Evolutionary conservation across 35 echinoderm and acorn worm genomes (phyloP).

Genomic region (Hemicentrotus pulcherrimus): DNA sequence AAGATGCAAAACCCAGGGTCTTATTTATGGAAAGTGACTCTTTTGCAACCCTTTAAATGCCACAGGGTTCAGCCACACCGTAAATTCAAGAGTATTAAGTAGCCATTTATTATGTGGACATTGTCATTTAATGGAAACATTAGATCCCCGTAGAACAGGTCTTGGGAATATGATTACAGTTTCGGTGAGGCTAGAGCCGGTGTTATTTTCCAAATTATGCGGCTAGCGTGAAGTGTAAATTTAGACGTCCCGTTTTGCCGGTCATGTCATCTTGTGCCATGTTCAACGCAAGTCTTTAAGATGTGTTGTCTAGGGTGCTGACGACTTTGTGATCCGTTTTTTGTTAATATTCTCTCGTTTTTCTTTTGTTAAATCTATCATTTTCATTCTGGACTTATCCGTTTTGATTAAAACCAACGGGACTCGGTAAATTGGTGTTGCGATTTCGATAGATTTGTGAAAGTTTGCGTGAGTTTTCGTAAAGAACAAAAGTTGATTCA

Average conservation of each 20-base stretch:
- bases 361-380: too few relatives aligned
- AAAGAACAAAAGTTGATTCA: too few relatives aligned
- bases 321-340: too few relatives aligned
- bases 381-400: too few relatives aligned
- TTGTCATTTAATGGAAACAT: background rate
- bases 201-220: slow-evolving; percentile 34
- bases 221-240: background rate
- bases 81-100: slow-evolving; percentile 16
- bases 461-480: too few relatives aligned
- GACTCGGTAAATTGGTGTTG: too few relatives aligned
- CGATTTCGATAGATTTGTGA: too few relatives aligned
- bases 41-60: background rate
- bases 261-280: background rate
- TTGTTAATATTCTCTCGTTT: too few relatives aligned
- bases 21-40: background rate
- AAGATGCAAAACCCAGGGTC: background rate
- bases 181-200: background rate
- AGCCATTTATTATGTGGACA: slow-evolving; percentile 24
- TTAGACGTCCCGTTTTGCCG: background rate
- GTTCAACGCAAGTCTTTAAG: background rate
- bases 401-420: too few relatives aligned
- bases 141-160: background rate
- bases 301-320: too few relatives aligned
- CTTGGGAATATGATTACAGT: background rate
- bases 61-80: background rate